These are phyloP conservation scores for Bombus breviceps DNA, from an alignment of 1,140 invertebrate species.

Conservation along the genomic window DNA sequence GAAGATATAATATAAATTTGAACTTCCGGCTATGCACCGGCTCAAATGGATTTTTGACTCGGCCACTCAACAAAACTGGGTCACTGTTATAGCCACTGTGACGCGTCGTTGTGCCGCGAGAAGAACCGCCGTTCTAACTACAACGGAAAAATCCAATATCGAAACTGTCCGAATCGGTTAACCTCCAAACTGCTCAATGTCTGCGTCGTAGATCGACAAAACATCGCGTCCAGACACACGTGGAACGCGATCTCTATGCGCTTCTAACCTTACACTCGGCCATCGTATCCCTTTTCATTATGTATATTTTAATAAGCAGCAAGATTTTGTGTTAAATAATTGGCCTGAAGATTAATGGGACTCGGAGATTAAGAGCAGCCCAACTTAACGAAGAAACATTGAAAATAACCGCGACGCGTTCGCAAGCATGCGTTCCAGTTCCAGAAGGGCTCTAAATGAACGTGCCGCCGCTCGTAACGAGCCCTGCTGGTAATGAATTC, in stretches of 20 bases:
- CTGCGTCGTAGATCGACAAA: neutral
- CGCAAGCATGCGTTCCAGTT: constrained; percentile 39
- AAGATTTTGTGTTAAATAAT: constrained; percentile 32
- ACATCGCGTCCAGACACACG: too few relatives aligned
- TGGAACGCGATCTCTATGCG: too few relatives aligned
- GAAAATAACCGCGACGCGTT: constrained; percentile 35
- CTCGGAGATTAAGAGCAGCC: constrained; percentile 16
- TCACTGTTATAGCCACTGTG: neutral
- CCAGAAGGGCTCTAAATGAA: constrained; percentile 54
- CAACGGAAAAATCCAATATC: neutral
- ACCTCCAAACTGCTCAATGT: neutral
- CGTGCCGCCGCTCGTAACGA: constrained; percentile 51
- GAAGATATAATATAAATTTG: too few relatives aligned
- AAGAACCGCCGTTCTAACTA: neutral
- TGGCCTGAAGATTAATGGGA: constrained; percentile 31
- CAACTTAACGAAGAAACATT: constrained; percentile 44
- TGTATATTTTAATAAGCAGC: constrained; percentile 1
- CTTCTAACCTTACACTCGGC: neutral
- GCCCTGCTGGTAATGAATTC: constrained; percentile 60
- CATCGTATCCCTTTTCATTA: neutral
- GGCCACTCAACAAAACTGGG: neutral
- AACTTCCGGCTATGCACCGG: too few relatives aligned
- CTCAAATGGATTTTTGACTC: neutral
- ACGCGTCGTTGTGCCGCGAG: neutral
- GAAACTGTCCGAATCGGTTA: neutral